Evolutionary conservation across 2,888 invertebrate genomes (phyloP).

Genomic region (Gasteruption jaculator): DNA sequence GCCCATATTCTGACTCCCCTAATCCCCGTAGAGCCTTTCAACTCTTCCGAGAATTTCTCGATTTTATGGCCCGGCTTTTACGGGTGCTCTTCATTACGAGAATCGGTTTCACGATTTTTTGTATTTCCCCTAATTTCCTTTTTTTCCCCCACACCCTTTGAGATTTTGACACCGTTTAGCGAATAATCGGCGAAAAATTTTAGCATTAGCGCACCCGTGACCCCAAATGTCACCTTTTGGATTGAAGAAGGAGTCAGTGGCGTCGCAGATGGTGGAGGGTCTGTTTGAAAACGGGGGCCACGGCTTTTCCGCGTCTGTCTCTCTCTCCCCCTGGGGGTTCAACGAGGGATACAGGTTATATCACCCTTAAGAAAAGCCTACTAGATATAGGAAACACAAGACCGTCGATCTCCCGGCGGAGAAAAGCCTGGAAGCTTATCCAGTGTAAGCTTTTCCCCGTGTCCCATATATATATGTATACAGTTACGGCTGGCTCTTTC

Average conservation of each 20-base stretch:
- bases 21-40: constrained; percentile 21
- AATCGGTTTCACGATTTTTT: too few relatives aligned
- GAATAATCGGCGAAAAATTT: too few relatives aligned
- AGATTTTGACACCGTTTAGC: too few relatives aligned
- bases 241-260: too few relatives aligned
- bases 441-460: constrained; percentile 40
- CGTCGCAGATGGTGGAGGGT: too few relatives aligned
- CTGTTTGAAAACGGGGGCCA: too few relatives aligned
- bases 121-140: too few relatives aligned
- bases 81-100: neutral
- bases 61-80: neutral
- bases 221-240: too few relatives aligned
- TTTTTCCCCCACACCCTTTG: too few relatives aligned
- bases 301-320: too few relatives aligned
- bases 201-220: too few relatives aligned
- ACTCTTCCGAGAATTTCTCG: constrained; percentile 6
- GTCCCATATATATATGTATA: too few relatives aligned
- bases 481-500: constrained; percentile 26
- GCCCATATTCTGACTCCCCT: constrained; percentile 36
- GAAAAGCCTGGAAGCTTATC: constrained; percentile 42
- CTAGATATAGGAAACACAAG: constrained; percentile 38
- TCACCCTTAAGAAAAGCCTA: constrained; percentile 24
- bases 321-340: constrained; percentile 36
- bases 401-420: constrained; percentile 39
- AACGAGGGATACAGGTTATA: constrained; percentile 35